Conservation (phyloP, 2,888 invertebrate genomes). For the Geotrupes spiniger region DNA sequence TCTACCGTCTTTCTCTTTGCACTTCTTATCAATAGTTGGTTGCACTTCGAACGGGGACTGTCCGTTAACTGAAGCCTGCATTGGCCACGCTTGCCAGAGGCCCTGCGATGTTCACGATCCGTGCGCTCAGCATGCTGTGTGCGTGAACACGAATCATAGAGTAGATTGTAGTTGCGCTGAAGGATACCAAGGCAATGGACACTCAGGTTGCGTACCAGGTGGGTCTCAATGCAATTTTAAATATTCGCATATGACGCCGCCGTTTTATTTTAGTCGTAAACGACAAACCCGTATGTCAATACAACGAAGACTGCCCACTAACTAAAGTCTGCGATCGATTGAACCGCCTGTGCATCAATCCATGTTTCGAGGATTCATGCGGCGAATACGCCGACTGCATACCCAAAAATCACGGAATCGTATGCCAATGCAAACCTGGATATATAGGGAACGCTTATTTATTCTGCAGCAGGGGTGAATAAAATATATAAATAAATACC, state of each 20-base stretch:
- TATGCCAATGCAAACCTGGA: conserved; percentile 72
- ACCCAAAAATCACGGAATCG: conserved; percentile 71
- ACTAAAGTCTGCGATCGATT: conserved; percentile 79
- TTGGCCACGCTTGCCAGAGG: conserved; percentile 79
- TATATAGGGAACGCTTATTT: conserved; percentile 75
- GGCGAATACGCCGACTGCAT: conserved; percentile 79
- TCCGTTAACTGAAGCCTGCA: conserved; percentile 80
- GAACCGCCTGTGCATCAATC: conserved; percentile 80
- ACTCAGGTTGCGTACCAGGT: conserved; percentile 79
- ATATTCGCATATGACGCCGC: not conserved
- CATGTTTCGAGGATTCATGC: conserved; percentile 75
- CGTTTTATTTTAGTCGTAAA: conserved; percentile 22
- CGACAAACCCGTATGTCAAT: conserved; percentile 70
- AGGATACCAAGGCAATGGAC: conserved; percentile 85
- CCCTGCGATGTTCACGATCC: conserved; percentile 85
- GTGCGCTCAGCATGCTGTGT: conserved; percentile 78
- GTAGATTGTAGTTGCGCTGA: conserved; percentile 83
- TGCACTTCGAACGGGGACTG: conserved; percentile 87
- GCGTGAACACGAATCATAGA: conserved; percentile 84
- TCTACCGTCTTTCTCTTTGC: conserved; percentile 14
- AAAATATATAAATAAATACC: too few species aligned
- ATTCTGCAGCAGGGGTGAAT: conserved; percentile 62
- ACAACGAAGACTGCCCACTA: conserved; percentile 89
- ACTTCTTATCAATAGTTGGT: conserved; percentile 63
- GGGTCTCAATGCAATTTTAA: conserved; percentile 27